phyloP scores from a whole-genome alignment of 2,113 vertebrate genomes.

The Colinus virginianus region DNA sequence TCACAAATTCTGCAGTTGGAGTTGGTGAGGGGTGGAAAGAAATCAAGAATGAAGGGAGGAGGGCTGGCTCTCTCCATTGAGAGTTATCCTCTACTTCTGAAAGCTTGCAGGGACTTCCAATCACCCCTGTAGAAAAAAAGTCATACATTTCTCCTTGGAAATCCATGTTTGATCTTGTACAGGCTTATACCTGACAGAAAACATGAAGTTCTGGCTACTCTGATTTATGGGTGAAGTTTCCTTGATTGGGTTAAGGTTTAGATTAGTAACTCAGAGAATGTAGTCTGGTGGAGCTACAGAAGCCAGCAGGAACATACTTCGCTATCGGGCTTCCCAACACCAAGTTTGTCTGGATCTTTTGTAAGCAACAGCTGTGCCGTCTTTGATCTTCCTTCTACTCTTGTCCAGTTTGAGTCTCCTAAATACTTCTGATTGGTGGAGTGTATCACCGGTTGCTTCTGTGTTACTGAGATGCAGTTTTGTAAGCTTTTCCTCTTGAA shows the following conservation, averaged over 20 bases:
- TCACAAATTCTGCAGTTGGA: neutral
- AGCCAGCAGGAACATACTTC: fast-evolving
- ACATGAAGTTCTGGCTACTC: neutral
- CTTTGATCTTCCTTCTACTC: neutral
- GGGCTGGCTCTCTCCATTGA: neutral
- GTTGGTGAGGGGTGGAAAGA: neutral
- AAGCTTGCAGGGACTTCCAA: neutral
- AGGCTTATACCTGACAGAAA: neutral
- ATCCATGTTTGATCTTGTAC: neutral
- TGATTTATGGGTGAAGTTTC: neutral
- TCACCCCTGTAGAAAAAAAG: neutral
- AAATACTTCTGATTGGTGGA: neutral
- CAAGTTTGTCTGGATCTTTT: neutral
- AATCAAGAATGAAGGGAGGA: neutral
- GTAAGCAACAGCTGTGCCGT: neutral
- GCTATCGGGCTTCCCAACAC: neutral
- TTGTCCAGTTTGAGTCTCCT: neutral
- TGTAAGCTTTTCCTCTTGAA: neutral
- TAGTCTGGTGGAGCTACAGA: neutral
- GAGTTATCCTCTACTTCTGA: neutral
- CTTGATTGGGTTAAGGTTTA: neutral
- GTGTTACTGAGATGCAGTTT: neutral
- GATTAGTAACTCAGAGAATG: neutral
- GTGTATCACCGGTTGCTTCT: neutral
- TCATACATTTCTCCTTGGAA: neutral